phyloP scores from a whole-genome alignment of 2,888 invertebrate genomes.

The Heliconius aoede region DNA sequence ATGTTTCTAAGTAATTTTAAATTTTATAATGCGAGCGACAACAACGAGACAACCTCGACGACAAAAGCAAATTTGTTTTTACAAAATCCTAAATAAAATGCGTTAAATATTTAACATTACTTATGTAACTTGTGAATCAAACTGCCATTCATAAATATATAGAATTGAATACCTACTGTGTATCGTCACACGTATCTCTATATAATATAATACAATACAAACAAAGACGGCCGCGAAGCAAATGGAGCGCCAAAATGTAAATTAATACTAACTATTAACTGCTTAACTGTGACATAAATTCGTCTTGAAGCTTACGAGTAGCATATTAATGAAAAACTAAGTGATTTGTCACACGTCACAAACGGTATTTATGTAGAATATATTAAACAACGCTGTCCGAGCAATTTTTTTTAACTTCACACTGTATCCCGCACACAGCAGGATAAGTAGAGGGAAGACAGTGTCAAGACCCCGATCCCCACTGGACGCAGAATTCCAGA shows the following conservation, averaged over 20 bases:
- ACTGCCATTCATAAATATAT: constrained; percentile 9
- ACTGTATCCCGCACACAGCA: no score
- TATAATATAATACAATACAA: constrained; percentile 24
- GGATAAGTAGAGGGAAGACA: no score
- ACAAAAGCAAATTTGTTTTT: not conserved
- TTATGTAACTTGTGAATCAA: constrained; percentile 16
- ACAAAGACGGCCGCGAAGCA: constrained; percentile 19
- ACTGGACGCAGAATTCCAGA: no score
- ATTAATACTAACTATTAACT: not conserved
- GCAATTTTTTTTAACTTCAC: no score
- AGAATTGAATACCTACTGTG: not conserved
- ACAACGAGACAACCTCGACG: constrained; percentile 11
- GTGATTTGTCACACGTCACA: constrained; percentile 66
- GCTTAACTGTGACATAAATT: constrained; percentile 60
- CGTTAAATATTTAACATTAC: not conserved
- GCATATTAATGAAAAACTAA: constrained; percentile 69
- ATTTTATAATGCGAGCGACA: constrained; percentile 9
- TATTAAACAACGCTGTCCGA: not conserved
- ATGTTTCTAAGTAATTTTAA: constrained; percentile 1
- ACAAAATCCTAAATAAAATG: not conserved
- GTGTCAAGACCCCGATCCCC: no score
- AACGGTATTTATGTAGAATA: constrained; percentile 43
- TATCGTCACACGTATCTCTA: constrained; percentile 30
- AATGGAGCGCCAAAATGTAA: constrained; percentile 32
- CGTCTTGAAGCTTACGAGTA: constrained; percentile 57